These are phyloP conservation scores for Dryobotodes eremita DNA, from an alignment of 2,888 invertebrate species.

Conservation along the genomic window DNA sequence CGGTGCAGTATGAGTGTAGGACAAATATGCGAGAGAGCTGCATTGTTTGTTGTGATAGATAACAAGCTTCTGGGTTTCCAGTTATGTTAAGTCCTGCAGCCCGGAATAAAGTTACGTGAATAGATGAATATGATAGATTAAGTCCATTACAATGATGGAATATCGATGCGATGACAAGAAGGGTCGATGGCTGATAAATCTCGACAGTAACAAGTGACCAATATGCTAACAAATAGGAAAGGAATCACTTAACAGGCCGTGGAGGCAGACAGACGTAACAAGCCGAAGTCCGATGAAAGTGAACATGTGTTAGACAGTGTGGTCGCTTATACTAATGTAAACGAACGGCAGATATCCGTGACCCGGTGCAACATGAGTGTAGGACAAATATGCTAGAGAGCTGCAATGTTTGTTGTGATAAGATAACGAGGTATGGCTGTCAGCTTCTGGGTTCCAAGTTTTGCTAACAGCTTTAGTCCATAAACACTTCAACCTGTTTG, in stretches of 20 bases:
- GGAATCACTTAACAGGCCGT: neutral
- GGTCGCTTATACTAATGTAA: conserved; percentile 24
- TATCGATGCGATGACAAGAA: neutral
- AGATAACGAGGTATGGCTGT: conserved; percentile 26
- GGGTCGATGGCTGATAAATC: neutral
- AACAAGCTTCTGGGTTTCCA: conserved; percentile 12
- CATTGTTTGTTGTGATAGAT: conserved; percentile 29
- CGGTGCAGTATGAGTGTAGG: neutral
- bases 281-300: conserved; percentile 20
- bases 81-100: neutral
- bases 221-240: neutral
- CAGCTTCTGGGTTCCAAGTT: conserved; percentile 7
- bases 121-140: neutral
- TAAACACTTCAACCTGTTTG: neutral
- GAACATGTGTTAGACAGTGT: conserved; percentile 26
- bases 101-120: neutral
- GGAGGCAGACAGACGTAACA: too few species aligned
- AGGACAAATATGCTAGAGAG: conserved; percentile 23
- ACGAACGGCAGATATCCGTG: conserved; percentile 16
- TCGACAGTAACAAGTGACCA: neutral
- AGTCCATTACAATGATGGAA: neutral
- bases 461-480: neutral
- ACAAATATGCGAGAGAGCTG: conserved; percentile 12
- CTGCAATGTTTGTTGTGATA: conserved; percentile 32
- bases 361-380: conserved; percentile 4